Evolutionary conservation across 1,140 invertebrate species (phyloP).

Genomic region (Samia ricini): DNA sequence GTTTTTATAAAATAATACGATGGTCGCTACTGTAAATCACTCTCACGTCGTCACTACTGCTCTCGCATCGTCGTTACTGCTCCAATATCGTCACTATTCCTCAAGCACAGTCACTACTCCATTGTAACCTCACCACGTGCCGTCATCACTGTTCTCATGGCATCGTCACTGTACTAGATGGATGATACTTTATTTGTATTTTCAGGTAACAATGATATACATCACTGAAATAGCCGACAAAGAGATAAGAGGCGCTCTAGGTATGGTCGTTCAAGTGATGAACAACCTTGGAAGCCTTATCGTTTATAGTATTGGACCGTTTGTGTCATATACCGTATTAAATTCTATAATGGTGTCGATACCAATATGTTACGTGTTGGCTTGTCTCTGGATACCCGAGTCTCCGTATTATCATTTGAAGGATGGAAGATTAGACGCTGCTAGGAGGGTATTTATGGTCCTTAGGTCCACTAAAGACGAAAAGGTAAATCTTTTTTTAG

Average conservation of each 20-base stretch:
- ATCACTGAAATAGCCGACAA: constrained; percentile 85
- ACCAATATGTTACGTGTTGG: constrained; percentile 79
- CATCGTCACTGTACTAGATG: too few relatives aligned
- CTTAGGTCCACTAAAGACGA: constrained; percentile 64
- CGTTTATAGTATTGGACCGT: constrained; percentile 77
- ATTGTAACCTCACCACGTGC: too few relatives aligned
- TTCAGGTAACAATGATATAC: constrained; percentile 81
- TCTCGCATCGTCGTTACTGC: too few relatives aligned
- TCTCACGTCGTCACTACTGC: too few relatives aligned
- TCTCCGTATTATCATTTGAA: constrained; percentile 85
- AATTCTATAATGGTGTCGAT: constrained; percentile 67
- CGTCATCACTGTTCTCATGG: too few relatives aligned
- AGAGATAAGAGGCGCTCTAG: constrained; percentile 81
- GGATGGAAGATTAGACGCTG: constrained; percentile 72
- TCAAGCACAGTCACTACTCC: too few relatives aligned
- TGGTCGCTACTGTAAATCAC: too few relatives aligned
- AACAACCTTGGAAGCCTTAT: constrained; percentile 82
- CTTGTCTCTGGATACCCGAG: constrained; percentile 86
- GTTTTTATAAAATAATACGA: too few relatives aligned
- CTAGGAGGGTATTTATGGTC: constrained; percentile 64
- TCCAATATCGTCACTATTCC: too few relatives aligned
- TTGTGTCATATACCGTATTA: constrained; percentile 72
- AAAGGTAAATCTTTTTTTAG: constrained; percentile 37
- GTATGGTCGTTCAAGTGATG: constrained; percentile 83
- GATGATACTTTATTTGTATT: too few relatives aligned